Evolutionary conservation across 2,113 vertebrate genomes (phyloP).

Genomic region (Barnardius zonarius): DNA sequence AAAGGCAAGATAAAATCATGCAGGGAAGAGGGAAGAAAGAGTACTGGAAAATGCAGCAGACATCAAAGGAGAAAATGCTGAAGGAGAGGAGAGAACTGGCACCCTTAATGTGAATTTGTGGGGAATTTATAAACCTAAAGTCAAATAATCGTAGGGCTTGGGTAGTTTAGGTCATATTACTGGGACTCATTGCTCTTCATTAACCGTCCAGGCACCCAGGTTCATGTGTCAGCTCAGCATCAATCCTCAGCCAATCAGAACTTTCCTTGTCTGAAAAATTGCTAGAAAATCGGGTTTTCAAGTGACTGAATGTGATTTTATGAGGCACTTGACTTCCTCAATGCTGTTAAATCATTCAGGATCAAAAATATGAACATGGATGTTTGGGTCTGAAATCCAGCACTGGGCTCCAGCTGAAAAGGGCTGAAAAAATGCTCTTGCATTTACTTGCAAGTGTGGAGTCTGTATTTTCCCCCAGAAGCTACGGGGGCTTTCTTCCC

Average conservation of each 20-base stretch:
- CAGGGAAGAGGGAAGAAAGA: not conserved
- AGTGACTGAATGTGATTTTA: not conserved
- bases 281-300: not conserved
- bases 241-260: not conserved
- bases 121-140: not conserved
- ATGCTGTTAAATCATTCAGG: not conserved
- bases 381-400: not conserved
- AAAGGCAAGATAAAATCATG: not conserved
- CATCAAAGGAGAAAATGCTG: not conserved
- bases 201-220: not conserved
- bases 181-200: not conserved
- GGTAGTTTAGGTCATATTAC: not conserved
- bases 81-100: not conserved
- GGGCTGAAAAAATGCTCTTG: not conserved
- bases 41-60: not conserved
- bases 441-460: not conserved
- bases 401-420: not conserved
- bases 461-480: fast-evolving
- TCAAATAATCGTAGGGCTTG: not conserved
- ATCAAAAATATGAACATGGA: not conserved
- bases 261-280: not conserved
- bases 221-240: not conserved
- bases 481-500: not conserved
- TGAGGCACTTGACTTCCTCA: not conserved
- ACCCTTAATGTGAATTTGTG: not conserved